phyloP scores from a whole-genome alignment of 2,797 vertebrate species.

The Lycodopsis pacificus region DNA sequence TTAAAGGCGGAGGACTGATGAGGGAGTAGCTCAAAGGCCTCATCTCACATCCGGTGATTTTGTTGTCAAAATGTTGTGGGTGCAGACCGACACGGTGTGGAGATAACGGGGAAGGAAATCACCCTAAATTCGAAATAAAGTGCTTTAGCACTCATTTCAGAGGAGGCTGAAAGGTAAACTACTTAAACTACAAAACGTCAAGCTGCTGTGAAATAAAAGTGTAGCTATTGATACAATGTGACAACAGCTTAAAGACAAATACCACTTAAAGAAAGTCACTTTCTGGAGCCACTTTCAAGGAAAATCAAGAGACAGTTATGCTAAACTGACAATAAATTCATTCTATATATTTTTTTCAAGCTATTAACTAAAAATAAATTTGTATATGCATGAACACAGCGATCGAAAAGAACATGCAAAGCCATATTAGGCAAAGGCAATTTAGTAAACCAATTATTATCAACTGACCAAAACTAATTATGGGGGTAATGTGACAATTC shows the following conservation, averaged over 20 bases:
- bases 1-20: conserved; percentile 54
- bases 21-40: conserved; percentile 33
- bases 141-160: conserved; percentile 7
- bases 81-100: conserved; percentile 10
- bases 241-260: conserved; percentile 3
- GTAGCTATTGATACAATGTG: conserved; percentile 16
- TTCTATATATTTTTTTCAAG: not conserved
- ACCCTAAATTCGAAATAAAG: conserved; percentile 27
- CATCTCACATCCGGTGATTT: conserved; percentile 59
- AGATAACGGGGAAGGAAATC: conserved; percentile 55
- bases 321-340: not conserved
- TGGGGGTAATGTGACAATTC: not conserved
- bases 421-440: too few relatives aligned
- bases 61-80: conserved; percentile 52
- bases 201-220: conserved; percentile 9
- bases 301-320: not conserved
- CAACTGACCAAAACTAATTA: not conserved
- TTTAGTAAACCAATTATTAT: not conserved
- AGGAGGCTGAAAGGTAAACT: conserved; percentile 13
- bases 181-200: conserved; percentile 28
- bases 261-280: not conserved
- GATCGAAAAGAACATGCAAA: not conserved
- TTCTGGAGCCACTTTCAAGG: not conserved
- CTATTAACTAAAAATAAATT: not conserved
- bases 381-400: not conserved